Percentiles rank a stretch among this genome's conserved stretches.
Conservation (phyloP, 2,888 invertebrate species). For the Anaspis maculata region DNA sequence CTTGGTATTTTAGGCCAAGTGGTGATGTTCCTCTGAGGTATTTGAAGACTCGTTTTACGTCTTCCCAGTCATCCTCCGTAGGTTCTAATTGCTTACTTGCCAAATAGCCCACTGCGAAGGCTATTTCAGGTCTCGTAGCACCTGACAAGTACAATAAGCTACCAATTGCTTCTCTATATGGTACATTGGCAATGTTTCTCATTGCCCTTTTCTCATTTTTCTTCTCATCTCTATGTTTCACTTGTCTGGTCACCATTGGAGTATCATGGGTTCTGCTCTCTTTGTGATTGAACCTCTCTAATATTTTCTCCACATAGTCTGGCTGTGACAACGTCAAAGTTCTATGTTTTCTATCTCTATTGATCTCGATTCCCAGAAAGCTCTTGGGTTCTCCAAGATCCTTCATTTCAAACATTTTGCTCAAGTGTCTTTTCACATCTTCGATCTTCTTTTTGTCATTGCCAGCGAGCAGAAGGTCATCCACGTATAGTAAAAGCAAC, state of each 20-base stretch:
- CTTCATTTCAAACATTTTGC: conserved; percentile 22
- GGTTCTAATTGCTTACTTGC: neutral
- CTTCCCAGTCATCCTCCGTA: neutral
- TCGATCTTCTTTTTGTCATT: conserved; percentile 13
- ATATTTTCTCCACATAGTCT: neutral
- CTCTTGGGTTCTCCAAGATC: conserved; percentile 20
- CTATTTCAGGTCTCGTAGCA: conserved; percentile 8
- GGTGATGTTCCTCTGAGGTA: neutral
- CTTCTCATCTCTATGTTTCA: conserved; percentile 11
- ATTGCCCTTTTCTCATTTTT: neutral
- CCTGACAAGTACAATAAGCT: conserved; percentile 16
- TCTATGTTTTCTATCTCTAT: neutral
- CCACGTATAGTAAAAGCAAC: conserved; percentile 24
- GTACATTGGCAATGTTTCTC: neutral
- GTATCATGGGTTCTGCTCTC: conserved; percentile 1
- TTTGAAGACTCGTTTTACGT: neutral
- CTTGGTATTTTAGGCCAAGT: neutral
- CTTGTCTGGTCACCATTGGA: conserved; percentile 13
- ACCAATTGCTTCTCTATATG: conserved; percentile 18
- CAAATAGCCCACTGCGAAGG: conserved; percentile 4
- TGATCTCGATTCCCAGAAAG: conserved; percentile 2
- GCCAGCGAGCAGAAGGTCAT: conserved; percentile 23
- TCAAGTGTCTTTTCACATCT: conserved; percentile 16
- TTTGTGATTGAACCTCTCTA: conserved; percentile 1
- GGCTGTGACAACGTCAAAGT: neutral